Evolutionary conservation across 1,140 invertebrate species (phyloP).

Genomic region (Panulirus ornatus): DNA sequence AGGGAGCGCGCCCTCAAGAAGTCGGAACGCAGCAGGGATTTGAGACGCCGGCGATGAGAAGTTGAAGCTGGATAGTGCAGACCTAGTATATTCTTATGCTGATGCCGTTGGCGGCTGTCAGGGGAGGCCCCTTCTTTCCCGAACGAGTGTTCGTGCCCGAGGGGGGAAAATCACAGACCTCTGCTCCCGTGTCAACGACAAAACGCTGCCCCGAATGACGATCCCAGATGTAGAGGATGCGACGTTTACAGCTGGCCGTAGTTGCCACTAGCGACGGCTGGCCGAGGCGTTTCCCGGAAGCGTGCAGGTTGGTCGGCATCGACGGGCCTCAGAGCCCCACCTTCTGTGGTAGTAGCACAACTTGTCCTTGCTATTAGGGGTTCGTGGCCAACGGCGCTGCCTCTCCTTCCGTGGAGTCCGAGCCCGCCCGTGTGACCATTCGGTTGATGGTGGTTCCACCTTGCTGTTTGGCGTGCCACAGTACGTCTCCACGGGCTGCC

Average conservation of each 20-base stretch:
- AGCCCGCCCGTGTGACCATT: neutral
- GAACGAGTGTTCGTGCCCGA: neutral
- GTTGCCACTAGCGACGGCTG: neutral
- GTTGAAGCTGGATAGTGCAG: neutral
- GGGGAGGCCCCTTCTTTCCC: neutral
- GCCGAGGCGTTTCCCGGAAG: slow-evolving; percentile 28
- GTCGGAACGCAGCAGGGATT: slow-evolving; percentile 48
- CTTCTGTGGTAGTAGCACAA: slow-evolving; percentile 11
- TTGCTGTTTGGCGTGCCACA: slow-evolving; percentile 23
- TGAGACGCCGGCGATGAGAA: slow-evolving; percentile 64
- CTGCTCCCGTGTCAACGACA: too few species aligned
- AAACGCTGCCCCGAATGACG: too few species aligned
- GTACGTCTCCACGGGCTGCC: slow-evolving; percentile 12
- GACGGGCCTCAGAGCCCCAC: too few species aligned
- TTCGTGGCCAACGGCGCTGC: neutral
- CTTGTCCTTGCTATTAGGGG: neutral
- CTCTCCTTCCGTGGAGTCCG: neutral
- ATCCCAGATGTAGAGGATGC: too few species aligned
- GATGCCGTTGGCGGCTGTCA: slow-evolving; percentile 25
- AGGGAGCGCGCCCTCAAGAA: slow-evolving; percentile 46
- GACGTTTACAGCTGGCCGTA: slow-evolving; percentile 18
- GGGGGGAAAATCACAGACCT: slow-evolving; percentile 4
- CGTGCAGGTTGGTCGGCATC: slow-evolving; percentile 22
- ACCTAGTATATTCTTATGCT: neutral
- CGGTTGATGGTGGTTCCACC: neutral